A percentile compares a stretch with the other conserved stretches of the same genome.
Conservation (phyloP, 2,888 invertebrate species). For the Prosapia bicincta region DNA sequence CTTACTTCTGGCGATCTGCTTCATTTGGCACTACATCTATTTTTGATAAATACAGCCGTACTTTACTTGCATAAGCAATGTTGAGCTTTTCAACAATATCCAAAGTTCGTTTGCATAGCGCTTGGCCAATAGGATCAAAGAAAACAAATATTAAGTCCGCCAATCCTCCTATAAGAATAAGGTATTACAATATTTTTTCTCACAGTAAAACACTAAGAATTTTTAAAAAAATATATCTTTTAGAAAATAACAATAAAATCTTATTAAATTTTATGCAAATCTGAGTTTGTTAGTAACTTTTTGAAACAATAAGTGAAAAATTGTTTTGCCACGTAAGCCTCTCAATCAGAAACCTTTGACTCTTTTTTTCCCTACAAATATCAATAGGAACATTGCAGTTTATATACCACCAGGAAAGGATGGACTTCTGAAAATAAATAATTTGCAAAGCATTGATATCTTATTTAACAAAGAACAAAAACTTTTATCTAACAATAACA, state of each 20-base stretch:
- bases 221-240: not conserved
- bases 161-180: conserved; percentile 36
- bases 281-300: no score
- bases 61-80: conserved; percentile 51
- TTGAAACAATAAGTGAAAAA: no score
- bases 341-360: no score
- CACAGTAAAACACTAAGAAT: not conserved
- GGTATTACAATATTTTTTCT: no score
- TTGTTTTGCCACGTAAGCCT: no score
- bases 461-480: no score
- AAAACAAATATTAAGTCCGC: conserved; percentile 57
- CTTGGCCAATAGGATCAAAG: conserved; percentile 58
- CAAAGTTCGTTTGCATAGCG: conserved; percentile 54
- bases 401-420: no score
- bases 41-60: conserved; percentile 54
- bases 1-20: conserved; percentile 53
- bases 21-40: conserved; percentile 57
- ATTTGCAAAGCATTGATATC: no score
- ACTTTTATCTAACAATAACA: no score
- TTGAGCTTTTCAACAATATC: conserved; percentile 53
- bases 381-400: no score
- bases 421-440: no score
- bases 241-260: not conserved
- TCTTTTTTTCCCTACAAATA: no score
- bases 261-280: not conserved